Evolutionary conservation across 2,888 invertebrate species (phyloP).

Genomic region (Linyphia triangularis): DNA sequence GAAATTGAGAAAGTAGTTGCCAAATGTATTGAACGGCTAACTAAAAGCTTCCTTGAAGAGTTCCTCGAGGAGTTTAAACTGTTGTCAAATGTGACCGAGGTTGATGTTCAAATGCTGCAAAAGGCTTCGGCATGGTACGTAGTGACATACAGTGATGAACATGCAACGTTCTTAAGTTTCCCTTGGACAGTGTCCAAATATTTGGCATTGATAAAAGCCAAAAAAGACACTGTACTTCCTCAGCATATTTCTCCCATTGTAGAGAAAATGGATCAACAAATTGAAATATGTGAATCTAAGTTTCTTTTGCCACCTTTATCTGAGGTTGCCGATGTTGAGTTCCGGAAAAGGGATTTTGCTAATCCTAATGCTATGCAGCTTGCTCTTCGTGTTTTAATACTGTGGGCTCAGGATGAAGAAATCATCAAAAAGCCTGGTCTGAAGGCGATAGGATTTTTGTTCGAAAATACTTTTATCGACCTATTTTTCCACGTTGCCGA

Average conservation of each 20-base stretch:
- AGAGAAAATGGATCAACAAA: constrained; percentile 35
- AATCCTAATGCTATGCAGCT: not conserved
- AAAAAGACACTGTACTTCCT: not conserved
- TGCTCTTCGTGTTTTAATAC: constrained; percentile 28
- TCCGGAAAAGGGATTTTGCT: not conserved
- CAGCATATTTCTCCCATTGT: constrained; percentile 33
- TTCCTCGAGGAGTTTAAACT: constrained; percentile 59
- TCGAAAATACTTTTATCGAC: not conserved
- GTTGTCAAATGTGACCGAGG: not conserved
- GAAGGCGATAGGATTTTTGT: constrained; percentile 6
- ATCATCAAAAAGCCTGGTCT: not conserved
- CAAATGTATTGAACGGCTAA: constrained; percentile 33
- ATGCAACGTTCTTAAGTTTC: constrained; percentile 62
- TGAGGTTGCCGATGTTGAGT: not conserved
- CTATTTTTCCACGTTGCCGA: constrained; percentile 55
- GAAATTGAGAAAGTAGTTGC: constrained; percentile 64
- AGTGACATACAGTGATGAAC: constrained; percentile 51
- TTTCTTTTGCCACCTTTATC: not conserved
- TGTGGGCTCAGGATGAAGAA: constrained; percentile 58
- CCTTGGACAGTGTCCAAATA: constrained; percentile 66
- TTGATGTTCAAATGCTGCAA: not conserved
- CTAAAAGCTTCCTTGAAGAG: constrained; percentile 51
- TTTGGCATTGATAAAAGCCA: constrained; percentile 48
- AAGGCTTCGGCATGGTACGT: constrained; percentile 74
- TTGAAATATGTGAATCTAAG: not conserved